phyloP scores from a whole-genome alignment of 2,888 invertebrate genomes.

The Drosophila mulleri region DNA sequence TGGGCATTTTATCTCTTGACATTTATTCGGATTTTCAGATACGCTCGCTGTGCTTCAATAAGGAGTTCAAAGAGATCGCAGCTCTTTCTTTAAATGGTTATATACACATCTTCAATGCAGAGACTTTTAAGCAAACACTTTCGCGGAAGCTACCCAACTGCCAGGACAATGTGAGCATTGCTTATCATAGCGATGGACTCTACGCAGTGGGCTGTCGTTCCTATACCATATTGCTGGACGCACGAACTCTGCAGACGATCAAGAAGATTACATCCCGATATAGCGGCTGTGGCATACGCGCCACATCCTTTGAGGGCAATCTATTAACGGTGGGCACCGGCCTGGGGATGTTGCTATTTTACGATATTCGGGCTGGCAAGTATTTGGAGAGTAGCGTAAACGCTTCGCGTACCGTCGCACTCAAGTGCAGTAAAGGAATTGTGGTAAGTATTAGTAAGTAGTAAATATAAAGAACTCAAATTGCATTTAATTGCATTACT shows the following conservation, averaged over 20 bases:
- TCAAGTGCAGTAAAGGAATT: slow-evolving; percentile 95
- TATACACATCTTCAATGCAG: slow-evolving; percentile 97
- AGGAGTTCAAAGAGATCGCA: slow-evolving; percentile 93
- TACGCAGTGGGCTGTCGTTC: slow-evolving; percentile 98
- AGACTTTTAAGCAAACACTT: slow-evolving; percentile 94
- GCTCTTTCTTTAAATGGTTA: slow-evolving; percentile 96
- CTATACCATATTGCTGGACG: slow-evolving; percentile 95
- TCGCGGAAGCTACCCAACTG: slow-evolving; percentile 94
- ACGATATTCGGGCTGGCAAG: slow-evolving; percentile 95
- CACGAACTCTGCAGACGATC: slow-evolving; percentile 92
- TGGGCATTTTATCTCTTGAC: no score
- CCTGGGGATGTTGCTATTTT: slow-evolving; percentile 95
- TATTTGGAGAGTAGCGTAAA: slow-evolving; percentile 96
- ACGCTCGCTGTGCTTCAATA: slow-evolving; percentile 94
- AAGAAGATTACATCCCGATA: slow-evolving; percentile 94
- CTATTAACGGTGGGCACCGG: slow-evolving; percentile 97
- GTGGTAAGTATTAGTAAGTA: slow-evolving; percentile 87
- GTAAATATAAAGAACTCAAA: background rate
- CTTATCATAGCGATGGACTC: slow-evolving; percentile 93
- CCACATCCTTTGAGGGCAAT: slow-evolving; percentile 95
- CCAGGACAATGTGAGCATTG: slow-evolving; percentile 97
- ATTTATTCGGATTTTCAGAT: slow-evolving; percentile 85
- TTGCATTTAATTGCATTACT: background rate
- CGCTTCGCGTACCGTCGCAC: slow-evolving; percentile 93
- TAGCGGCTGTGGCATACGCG: slow-evolving; percentile 96